Percentiles rank a stretch among this genome's conserved stretches.
Conservation (phyloP, 1,140 invertebrate genomes). For the Scaptomyza montana region DNA sequence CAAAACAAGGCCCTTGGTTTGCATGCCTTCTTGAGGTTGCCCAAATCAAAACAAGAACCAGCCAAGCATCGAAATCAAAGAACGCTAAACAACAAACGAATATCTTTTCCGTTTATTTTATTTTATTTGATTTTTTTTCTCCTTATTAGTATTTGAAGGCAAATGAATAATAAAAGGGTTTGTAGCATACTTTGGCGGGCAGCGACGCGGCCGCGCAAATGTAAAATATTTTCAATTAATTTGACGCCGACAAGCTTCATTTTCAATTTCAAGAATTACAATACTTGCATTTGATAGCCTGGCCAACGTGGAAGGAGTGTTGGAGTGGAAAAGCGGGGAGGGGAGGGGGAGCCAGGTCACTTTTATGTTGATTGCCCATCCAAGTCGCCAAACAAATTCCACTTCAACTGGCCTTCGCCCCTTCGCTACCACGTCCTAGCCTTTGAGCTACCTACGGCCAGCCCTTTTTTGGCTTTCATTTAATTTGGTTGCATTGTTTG, state of each 20-base stretch:
- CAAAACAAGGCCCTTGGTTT: conserved; percentile 12
- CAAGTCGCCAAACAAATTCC: conserved; percentile 35
- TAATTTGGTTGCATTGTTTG: conserved; percentile 71
- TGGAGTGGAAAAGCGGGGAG: too few relatives aligned
- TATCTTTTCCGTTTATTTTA: not conserved
- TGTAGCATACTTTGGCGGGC: conserved; percentile 48
- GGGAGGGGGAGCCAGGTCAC: conserved; percentile 10
- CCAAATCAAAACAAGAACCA: conserved; percentile 32
- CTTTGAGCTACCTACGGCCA: conserved; percentile 21
- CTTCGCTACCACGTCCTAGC: not conserved
- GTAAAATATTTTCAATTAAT: conserved; percentile 80
- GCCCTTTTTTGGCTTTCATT: conserved; percentile 68
- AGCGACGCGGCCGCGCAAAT: conserved; percentile 52
- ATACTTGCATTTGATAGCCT: conserved; percentile 40
- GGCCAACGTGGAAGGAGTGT: too few relatives aligned
- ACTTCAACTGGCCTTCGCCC: conserved; percentile 1
- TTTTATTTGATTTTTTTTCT: too few relatives aligned
- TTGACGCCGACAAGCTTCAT: conserved; percentile 54
- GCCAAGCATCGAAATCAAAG: conserved; percentile 43
- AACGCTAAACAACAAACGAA: conserved; percentile 33
- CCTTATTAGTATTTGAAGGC: not conserved
- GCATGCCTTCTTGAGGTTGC: conserved; percentile 44
- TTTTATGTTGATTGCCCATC: conserved; percentile 41
- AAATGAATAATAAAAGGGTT: conserved; percentile 21
- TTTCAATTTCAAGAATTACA: conserved; percentile 63